Evolutionary conservation across 23 tunicate genomes (phyloP).

Genomic region (Ciona savignyi): DNA sequence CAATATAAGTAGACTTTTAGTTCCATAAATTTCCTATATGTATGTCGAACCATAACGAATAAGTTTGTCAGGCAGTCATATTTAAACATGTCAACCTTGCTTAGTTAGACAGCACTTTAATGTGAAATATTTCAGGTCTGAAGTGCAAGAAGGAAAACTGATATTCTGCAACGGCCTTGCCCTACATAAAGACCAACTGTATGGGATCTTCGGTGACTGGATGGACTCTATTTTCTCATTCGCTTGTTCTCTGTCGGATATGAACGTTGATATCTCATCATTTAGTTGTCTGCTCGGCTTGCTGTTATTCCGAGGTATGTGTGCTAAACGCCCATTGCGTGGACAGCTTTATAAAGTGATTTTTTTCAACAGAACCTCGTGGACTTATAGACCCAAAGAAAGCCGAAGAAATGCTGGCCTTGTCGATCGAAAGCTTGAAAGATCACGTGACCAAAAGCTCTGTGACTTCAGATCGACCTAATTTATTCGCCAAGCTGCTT

Average conservation of each 20-base stretch:
- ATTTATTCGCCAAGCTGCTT: conserved; percentile 63
- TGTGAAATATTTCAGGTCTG: conserved; percentile 35
- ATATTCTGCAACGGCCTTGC: conserved; percentile 92
- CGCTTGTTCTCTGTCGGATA: conserved; percentile 32
- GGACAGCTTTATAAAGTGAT: too few species aligned
- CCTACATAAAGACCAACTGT: conserved; percentile 83
- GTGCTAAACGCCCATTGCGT: too few species aligned
- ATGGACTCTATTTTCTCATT: conserved; percentile 59
- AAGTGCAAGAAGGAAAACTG: conserved; percentile 86
- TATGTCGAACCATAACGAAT: not conserved
- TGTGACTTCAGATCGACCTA: conserved; percentile 90
- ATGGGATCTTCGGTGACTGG: conserved; percentile 80
- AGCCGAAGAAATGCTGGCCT: conserved; percentile 58
- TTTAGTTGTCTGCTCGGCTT: conserved; percentile 75
- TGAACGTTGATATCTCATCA: conserved; percentile 85
- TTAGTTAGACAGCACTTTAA: not conserved
- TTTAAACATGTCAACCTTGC: not conserved
- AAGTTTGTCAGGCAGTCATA: not conserved
- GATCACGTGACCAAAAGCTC: conserved; percentile 64
- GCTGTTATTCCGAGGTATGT: conserved; percentile 69
- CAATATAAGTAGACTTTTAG: too few species aligned
- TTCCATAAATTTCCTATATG: too few species aligned
- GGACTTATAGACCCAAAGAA: conserved; percentile 58
- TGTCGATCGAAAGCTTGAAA: conserved; percentile 39
- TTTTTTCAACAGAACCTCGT: conserved; percentile 28